Percentiles rank a stretch among this genome's conserved stretches.
phyloP scores from a whole-genome alignment of 2,888 invertebrate genomes.

The Clostera curtula region DNA sequence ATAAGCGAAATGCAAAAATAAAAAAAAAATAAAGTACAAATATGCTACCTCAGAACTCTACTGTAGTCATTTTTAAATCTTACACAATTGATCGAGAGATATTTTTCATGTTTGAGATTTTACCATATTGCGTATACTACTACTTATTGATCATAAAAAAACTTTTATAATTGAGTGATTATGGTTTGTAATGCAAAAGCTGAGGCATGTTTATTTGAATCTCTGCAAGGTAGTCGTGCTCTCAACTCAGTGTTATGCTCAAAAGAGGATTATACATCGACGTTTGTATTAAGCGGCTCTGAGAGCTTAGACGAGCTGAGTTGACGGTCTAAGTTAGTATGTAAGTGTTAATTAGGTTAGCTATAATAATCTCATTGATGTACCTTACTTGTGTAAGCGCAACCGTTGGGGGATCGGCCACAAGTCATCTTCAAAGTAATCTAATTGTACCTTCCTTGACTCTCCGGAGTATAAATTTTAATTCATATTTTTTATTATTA shows the following conservation, averaged over 20 bases:
- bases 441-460: slow-evolving; percentile 71
- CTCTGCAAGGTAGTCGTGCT: slow-evolving; percentile 67
- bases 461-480: slow-evolving; percentile 71
- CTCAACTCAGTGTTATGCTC: slow-evolving; percentile 52
- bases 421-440: slow-evolving; percentile 50
- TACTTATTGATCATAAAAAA: slow-evolving; percentile 14
- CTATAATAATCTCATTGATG: slow-evolving; percentile 65
- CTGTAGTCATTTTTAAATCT: slow-evolving; percentile 39
- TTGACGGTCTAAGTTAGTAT: slow-evolving; percentile 46
- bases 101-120: slow-evolving; percentile 28
- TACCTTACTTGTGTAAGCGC: slow-evolving; percentile 52
- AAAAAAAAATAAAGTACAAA: slow-evolving; percentile 69
- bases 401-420: slow-evolving; percentile 51
- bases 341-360: slow-evolving; percentile 68
- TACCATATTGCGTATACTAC: too few relatives aligned
- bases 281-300: slow-evolving; percentile 24
- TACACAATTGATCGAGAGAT: slow-evolving; percentile 36
- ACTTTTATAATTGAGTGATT: slow-evolving; percentile 19
- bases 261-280: slow-evolving; percentile 36
- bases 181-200: slow-evolving; percentile 14
- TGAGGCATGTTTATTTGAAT: slow-evolving; percentile 52
- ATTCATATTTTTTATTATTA: slow-evolving; percentile 61
- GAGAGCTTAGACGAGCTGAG: slow-evolving; percentile 34
- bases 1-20: slow-evolving; percentile 52
- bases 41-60: slow-evolving; percentile 75